phyloP scores from a whole-genome alignment of 2,888 invertebrate genomes.

The Arrhopalites spinosus region DNA sequence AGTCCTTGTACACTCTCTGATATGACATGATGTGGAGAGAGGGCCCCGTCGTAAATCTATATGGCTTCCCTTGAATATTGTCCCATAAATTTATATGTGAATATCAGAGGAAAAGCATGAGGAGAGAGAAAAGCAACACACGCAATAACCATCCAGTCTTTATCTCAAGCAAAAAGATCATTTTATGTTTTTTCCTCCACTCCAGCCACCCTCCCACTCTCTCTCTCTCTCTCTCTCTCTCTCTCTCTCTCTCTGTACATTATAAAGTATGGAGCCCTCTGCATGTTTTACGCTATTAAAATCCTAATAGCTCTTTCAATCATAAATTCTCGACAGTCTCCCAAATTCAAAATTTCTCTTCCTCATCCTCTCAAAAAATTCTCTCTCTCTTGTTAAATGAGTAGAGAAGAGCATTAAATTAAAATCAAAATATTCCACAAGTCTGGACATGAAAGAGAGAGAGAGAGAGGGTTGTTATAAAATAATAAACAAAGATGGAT shows the following conservation, averaged over 20 bases:
- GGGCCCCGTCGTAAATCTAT: neutral
- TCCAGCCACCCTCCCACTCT: conserved; percentile 24
- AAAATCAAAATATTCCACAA: too few species aligned
- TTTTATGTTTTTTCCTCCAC: conserved; percentile 10
- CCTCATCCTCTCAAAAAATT: neutral
- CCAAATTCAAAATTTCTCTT: neutral
- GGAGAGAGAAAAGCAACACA: neutral
- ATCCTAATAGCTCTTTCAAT: neutral
- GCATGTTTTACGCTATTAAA: too few species aligned
- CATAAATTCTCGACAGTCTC: neutral
- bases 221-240: conserved; percentile 14
- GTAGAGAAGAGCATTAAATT: too few species aligned
- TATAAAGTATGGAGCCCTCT: too few species aligned
- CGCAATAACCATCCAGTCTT: neutral
- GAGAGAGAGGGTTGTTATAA: too few species aligned
- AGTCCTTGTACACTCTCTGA: neutral
- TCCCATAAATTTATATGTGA: neutral
- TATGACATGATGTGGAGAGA: neutral
- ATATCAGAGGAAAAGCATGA: neutral
- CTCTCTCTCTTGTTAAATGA: too few species aligned
- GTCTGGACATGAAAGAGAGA: too few species aligned
- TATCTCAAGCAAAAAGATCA: neutral
- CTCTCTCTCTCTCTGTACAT: neutral
- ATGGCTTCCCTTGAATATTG: neutral
- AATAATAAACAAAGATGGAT: too few species aligned